Evolutionary conservation across 2,888 invertebrate genomes (phyloP).

Genomic region (Xylota segnis): DNA sequence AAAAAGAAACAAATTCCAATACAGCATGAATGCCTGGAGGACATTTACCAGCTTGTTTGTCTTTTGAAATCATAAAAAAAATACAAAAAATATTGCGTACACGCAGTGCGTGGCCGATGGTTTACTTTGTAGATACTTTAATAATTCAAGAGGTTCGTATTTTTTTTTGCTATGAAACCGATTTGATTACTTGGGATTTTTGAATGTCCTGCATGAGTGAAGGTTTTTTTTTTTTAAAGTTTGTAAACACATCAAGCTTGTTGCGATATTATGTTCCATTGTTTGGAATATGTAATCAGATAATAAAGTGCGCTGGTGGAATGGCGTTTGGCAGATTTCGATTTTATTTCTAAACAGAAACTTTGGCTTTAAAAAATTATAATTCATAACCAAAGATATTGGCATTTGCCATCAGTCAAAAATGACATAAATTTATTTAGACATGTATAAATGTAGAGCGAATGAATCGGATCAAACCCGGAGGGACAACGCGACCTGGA

Average conservation of each 20-base stretch:
- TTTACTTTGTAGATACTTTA: neutral
- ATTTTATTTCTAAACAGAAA: no score
- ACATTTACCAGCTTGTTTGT: neutral
- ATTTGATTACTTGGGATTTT: neutral
- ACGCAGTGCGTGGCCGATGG: conserved; percentile 24
- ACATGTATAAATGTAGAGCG: no score
- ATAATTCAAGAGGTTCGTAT: conserved; percentile 3
- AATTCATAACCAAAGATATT: no score
- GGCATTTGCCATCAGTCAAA: no score
- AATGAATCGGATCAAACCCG: no score
- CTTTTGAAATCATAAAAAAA: neutral
- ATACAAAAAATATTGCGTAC: conserved; percentile 21
- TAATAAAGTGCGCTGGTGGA: neutral
- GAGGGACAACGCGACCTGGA: no score
- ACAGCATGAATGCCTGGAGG: neutral
- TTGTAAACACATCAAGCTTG: neutral
- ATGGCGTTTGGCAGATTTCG: no score
- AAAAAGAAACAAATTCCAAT: conserved; percentile 9
- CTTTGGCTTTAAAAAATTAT: no score
- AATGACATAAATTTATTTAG: no score
- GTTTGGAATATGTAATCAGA: neutral
- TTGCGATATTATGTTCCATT: neutral
- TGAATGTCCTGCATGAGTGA: neutral
- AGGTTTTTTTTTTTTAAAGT: no score
- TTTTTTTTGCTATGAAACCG: neutral